Evolutionary conservation across 1,140 invertebrate species (phyloP).

Genomic region (Rhyacophila brunnea): DNA sequence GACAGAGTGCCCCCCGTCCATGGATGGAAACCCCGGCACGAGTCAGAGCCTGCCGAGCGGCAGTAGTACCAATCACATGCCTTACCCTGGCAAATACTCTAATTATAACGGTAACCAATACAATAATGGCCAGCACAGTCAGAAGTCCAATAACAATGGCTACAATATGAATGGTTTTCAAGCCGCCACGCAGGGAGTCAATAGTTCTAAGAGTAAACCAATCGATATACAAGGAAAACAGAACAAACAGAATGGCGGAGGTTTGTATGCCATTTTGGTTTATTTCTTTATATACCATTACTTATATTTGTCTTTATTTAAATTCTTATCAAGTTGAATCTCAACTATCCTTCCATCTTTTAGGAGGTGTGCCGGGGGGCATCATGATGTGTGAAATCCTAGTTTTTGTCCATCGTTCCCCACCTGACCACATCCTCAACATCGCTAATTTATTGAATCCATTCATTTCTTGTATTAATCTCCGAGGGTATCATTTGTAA

Average conservation of each 20-base stretch:
- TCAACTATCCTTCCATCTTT: too few species aligned
- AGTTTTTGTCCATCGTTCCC: too few species aligned
- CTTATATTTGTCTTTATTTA: too few species aligned
- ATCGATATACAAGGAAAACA: slow-evolving; percentile 30
- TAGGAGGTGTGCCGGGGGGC: too few species aligned
- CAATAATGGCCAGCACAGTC: slow-evolving; percentile 16
- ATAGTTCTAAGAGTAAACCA: slow-evolving; percentile 25
- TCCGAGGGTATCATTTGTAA: too few species aligned
- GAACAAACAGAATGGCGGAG: slow-evolving; percentile 23
- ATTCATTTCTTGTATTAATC: too few species aligned
- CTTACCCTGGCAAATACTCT: slow-evolving; percentile 13
- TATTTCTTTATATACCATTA: too few species aligned
- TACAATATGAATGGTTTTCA: slow-evolving; percentile 15
- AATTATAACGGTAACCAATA: slow-evolving; percentile 17
- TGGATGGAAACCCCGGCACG: slow-evolving; percentile 1
- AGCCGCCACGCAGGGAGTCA: slow-evolving; percentile 9
- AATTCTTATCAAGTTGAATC: too few species aligned
- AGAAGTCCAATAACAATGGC: slow-evolving; percentile 19
- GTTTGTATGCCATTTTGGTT: neutral
- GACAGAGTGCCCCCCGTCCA: slow-evolving; percentile 8
- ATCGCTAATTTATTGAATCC: too few species aligned
- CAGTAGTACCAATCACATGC: slow-evolving; percentile 5
- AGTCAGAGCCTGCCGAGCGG: slow-evolving; percentile 20
- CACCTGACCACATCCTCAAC: too few species aligned
- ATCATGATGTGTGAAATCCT: too few species aligned